Conservation (phyloP, 2,888 invertebrate genomes). For the Blastobasis lacticolella region DNA sequence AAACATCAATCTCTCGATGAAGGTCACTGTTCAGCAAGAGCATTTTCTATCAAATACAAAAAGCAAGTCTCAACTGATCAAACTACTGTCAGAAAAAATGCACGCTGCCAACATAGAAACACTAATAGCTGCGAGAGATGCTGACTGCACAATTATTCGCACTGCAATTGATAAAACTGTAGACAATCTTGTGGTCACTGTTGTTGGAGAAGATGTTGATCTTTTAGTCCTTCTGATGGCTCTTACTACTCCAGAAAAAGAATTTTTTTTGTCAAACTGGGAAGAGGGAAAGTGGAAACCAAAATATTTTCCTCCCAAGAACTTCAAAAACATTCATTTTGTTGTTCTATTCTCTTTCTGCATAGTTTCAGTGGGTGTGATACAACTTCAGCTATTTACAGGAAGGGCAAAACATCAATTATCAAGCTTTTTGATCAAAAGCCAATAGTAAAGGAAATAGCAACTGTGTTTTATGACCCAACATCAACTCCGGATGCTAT, state of each 20-base stretch:
- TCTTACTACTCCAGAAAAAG: slow-evolving; percentile 3
- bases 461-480: no score
- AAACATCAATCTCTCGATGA: no score
- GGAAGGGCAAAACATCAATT: no score
- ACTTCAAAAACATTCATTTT: no score
- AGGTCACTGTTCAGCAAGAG: no score
- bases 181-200: slow-evolving; percentile 2
- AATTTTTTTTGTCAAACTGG: slow-evolving; percentile 8
- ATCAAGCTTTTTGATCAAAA: no score
- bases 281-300: slow-evolving; percentile 8
- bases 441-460: no score
- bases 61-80: slow-evolving; percentile 4
- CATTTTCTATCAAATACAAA: no score
- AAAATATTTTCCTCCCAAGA: slow-evolving; percentile 7
- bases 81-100: slow-evolving; percentile 1
- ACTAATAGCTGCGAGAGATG: slow-evolving; percentile 5
- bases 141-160: slow-evolving; percentile 5
- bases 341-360: no score
- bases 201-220: slow-evolving; percentile 1
- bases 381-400: no score
- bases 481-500: no score
- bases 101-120: slow-evolving; percentile 2
- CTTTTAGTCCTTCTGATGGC: slow-evolving; percentile 6
- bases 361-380: no score
- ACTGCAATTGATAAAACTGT: slow-evolving; percentile 5